Evolutionary conservation across 2,888 invertebrate genomes (phyloP).

Genomic region (Synanthedon myopaeformis): DNA sequence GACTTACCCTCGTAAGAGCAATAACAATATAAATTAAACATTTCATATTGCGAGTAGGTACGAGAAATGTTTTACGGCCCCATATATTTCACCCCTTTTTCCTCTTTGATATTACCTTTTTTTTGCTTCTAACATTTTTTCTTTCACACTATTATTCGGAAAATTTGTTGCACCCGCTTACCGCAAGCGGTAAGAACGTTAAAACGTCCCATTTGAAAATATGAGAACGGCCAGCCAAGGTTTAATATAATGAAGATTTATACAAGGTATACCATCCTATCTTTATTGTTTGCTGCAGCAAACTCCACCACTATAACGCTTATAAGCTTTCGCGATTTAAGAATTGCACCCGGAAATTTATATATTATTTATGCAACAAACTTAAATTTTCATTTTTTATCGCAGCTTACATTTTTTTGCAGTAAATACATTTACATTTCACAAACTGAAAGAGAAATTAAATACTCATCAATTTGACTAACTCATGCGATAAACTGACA

Average conservation of each 20-base stretch:
- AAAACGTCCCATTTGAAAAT: conserved; percentile 49
- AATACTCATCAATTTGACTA: too few relatives aligned
- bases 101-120: conserved; percentile 21
- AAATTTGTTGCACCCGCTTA: conserved; percentile 52
- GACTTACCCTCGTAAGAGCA: not conserved
- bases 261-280: conserved; percentile 31
- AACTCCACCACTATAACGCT: not conserved
- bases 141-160: conserved; percentile 35
- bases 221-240: conserved; percentile 36
- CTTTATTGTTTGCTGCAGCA: conserved; percentile 12
- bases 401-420: too few relatives aligned
- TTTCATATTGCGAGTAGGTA: conserved; percentile 13
- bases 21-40: conserved; percentile 23
- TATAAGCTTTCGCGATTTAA: not conserved
- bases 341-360: not conserved
- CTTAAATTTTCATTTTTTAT: not conserved
- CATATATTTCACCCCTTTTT: conserved; percentile 26
- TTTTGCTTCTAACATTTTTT: conserved; percentile 25
- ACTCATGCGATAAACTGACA: too few relatives aligned
- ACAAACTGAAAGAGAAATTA: too few relatives aligned
- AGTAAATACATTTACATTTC: too few relatives aligned
- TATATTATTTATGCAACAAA: not conserved
- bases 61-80: conserved; percentile 21
- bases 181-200: conserved; percentile 47
- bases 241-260: conserved; percentile 58